Evolutionary conservation across 2,113 vertebrate species (phyloP).

Genomic region (Melanerpes formicivorus): DNA sequence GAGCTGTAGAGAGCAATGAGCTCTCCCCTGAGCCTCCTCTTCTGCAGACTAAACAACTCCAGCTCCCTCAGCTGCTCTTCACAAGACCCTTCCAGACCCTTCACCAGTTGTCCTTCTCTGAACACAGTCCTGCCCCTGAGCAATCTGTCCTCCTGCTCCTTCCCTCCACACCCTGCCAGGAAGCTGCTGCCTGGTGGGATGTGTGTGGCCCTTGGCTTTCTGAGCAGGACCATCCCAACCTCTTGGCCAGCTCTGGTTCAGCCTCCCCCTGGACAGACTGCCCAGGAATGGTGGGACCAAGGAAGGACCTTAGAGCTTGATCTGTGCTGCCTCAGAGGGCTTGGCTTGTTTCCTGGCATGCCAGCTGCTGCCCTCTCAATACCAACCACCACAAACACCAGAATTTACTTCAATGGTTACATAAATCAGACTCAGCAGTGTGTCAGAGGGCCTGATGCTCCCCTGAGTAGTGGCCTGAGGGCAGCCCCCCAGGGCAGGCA

Average conservation of each 20-base stretch:
- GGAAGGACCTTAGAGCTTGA: not conserved
- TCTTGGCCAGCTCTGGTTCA: not conserved
- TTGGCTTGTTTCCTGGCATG: fast-evolving
- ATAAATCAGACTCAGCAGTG: not conserved
- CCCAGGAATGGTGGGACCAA: fast-evolving
- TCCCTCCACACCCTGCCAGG: not conserved
- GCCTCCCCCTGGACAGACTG: not conserved
- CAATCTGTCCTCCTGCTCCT: not conserved
- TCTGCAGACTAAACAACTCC: no score
- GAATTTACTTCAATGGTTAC: not conserved
- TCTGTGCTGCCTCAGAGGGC: not conserved
- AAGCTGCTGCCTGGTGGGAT: not conserved
- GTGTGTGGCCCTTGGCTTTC: fast-evolving
- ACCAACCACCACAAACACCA: not conserved
- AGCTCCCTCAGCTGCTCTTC: no score
- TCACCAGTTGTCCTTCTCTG: no score
- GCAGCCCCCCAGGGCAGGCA: not conserved
- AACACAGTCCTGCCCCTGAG: not conserved
- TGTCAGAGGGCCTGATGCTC: not conserved
- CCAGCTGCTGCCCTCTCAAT: not conserved
- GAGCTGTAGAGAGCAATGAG: no score
- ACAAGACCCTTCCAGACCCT: no score
- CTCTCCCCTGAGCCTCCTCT: no score
- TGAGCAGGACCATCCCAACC: not conserved
- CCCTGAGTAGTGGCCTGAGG: not conserved